A percentile compares a stretch with the other conserved stretches of the same genome.
These are phyloP conservation scores for Galeopterus variegatus DNA, from an alignment of 2,113 vertebrate species.

Conservation along the genomic window DNA sequence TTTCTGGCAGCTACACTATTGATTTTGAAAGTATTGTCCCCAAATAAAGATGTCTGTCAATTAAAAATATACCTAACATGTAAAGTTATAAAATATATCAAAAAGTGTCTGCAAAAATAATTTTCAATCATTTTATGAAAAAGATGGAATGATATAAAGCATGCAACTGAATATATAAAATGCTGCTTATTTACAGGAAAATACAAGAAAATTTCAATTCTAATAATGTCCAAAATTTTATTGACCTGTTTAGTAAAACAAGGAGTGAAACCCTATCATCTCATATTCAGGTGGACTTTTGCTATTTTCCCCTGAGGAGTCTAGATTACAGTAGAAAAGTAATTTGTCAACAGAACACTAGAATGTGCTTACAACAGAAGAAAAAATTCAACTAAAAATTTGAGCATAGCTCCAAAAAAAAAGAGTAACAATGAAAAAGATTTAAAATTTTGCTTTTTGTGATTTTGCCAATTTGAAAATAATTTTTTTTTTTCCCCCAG, in stretches of 20 bases:
- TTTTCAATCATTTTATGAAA: background rate
- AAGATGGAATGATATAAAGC: background rate
- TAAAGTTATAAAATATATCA: background rate
- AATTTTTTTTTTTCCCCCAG: background rate
- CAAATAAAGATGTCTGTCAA: background rate
- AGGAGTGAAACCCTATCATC: background rate
- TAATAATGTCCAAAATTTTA: background rate
- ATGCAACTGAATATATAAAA: background rate
- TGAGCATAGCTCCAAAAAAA: background rate
- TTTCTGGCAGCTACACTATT: background rate
- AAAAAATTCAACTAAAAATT: conserved; percentile 29
- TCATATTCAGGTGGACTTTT: background rate
- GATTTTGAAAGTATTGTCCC: background rate
- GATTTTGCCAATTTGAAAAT: background rate
- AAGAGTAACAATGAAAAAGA: background rate
- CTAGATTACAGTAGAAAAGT: background rate
- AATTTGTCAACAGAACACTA: background rate
- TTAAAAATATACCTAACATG: background rate
- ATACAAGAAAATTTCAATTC: background rate
- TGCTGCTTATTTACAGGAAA: conserved; percentile 9
- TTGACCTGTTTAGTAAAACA: background rate
- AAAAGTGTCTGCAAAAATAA: conserved; percentile 31
- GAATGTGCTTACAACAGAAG: background rate
- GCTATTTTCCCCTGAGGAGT: background rate
- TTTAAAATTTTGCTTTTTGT: background rate